phyloP scores from a whole-genome alignment of 2,113 vertebrate species.

The Varanus komodoensis region DNA sequence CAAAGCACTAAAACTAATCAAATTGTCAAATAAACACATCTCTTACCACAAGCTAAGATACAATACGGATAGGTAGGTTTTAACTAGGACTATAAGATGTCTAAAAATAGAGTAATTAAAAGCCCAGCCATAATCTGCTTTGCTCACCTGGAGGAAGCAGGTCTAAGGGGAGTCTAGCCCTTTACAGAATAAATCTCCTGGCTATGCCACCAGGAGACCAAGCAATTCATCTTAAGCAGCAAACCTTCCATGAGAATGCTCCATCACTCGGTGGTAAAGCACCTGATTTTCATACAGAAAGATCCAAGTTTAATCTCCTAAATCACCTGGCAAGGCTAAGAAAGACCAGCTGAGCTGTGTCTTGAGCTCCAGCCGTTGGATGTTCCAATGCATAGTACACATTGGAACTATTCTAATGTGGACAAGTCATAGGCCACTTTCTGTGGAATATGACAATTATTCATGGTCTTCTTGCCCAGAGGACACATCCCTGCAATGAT shows the following conservation, averaged over 20 bases:
- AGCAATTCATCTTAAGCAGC: neutral
- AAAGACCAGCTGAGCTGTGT: no score
- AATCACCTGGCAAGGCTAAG: neutral
- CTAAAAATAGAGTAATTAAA: neutral
- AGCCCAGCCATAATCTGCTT: neutral
- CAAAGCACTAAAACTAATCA: neutral
- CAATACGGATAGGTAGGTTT: neutral
- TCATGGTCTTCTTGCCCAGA: no score
- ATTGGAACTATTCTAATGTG: no score
- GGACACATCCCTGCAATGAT: no score
- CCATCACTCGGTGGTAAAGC: neutral
- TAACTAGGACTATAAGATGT: neutral
- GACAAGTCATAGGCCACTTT: no score
- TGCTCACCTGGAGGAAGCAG: neutral
- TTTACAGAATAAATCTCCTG: neutral
- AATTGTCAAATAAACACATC: neutral
- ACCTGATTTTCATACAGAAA: neutral
- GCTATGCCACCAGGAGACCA: neutral
- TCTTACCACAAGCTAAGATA: neutral
- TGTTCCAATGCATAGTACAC: no score
- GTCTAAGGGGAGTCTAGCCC: neutral
- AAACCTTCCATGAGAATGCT: neutral
- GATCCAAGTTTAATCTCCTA: neutral
- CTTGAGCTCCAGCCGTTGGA: no score
- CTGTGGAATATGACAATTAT: no score